phyloP scores from a whole-genome alignment of 2,113 vertebrate genomes.

The Eira barbara region DNA sequence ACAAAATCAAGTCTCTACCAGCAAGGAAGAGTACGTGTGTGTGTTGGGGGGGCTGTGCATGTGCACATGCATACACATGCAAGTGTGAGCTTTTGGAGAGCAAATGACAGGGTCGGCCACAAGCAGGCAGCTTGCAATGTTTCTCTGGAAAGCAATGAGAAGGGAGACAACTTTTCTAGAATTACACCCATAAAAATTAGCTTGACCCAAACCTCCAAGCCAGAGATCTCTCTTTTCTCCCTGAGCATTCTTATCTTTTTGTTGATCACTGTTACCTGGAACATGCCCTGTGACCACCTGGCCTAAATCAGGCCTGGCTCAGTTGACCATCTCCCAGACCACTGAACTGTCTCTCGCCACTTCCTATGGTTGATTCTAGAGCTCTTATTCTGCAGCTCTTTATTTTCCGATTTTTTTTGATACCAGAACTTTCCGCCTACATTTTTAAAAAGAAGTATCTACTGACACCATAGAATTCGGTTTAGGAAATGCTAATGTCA shows the following conservation, averaged over 20 bases:
- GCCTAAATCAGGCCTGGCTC: background rate
- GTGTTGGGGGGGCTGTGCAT: too few species aligned
- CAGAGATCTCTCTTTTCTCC: background rate
- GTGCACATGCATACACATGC: background rate
- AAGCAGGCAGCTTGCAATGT: background rate
- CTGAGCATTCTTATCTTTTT: background rate
- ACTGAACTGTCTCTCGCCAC: background rate
- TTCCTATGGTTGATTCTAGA: background rate
- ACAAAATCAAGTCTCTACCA: background rate
- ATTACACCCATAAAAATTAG: background rate
- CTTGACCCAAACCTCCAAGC: background rate
- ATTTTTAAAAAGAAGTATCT: background rate
- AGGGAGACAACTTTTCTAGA: background rate
- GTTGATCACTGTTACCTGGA: background rate
- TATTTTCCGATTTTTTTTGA: background rate
- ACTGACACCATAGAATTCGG: background rate
- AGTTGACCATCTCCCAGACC: fast-evolving
- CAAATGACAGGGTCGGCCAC: background rate
- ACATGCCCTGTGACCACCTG: background rate
- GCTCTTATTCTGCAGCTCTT: background rate
- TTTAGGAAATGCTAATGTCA: background rate
- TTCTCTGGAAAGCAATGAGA: background rate
- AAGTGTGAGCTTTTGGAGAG: background rate
- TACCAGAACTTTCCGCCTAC: background rate
- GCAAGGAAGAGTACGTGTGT: background rate